Evolutionary conservation across 1,140 invertebrate species (phyloP), one percentile per base, ranked within the genome.

Genomic region (Ephestia elutella): DNA sequence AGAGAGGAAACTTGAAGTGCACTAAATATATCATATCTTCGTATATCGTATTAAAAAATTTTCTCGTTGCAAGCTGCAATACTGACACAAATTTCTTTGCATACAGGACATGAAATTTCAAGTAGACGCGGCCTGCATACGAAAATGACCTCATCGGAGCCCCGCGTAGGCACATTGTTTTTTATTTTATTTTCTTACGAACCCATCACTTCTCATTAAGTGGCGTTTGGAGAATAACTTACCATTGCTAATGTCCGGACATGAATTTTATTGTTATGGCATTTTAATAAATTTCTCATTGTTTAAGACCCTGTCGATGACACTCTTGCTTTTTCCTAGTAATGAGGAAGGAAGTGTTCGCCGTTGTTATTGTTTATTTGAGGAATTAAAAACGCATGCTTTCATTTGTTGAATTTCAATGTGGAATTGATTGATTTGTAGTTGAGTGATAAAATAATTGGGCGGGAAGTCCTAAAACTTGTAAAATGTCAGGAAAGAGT

Each of bases 191-290:
- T 88, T 88, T 88, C 86, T 82, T 83, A 86, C 70, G 83, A 88
- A 88, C 86, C 81, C 86, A 88, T 88, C 83, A 88, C 77, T 88
- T 88, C 86, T 88, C 83, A 88, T 88, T 88, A 88, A 88, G 77
- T 80, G 80, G 77, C 86, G 86, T 86, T 86, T 81, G 82, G 78
- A 86, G 86, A 88, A 88, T 88, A 88, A 83, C 71, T 88, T 88
- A 82, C 73, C 83, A 86, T 86, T 70, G 59, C 66, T 85, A 86
- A 88, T 86, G 83, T 88, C 81, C 83, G 83, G 81, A 82, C 81
- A 86, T 77, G 81, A 83, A 81, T 86, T 86, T 87, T 87, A 87
- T 87, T 87, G 85, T 86, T 87, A 87, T 86, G 80, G 83, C 82
- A 86, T 87, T 86, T 86, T 86, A 87, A 87, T 87, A 83, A 83